Evolutionary conservation across 2,113 vertebrate species (phyloP).

Genomic region (Garra rufa): DNA sequence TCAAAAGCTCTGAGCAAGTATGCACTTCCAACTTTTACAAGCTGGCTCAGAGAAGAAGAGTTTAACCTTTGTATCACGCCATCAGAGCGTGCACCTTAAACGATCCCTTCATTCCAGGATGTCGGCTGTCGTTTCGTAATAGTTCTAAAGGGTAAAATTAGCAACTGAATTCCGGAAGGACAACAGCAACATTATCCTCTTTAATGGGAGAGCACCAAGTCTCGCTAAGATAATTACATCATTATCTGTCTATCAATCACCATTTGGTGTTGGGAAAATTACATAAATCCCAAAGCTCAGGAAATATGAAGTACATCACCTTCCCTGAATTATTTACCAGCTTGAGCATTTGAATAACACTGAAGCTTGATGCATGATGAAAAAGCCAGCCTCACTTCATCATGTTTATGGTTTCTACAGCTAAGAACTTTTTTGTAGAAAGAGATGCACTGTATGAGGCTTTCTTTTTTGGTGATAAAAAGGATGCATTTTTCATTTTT

Average conservation of each 20-base stretch:
- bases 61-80: not conserved
- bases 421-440: conserved; percentile 32
- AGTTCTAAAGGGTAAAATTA: conserved; percentile 53
- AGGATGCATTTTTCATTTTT: not conserved
- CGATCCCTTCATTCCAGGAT: conserved; percentile 28
- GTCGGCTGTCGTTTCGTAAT: conserved; percentile 17
- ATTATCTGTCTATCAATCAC: conserved; percentile 66
- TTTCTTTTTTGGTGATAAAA: not conserved
- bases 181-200: conserved; percentile 65
- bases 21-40: conserved; percentile 16
- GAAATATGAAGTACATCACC: conserved; percentile 44
- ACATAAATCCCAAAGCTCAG: conserved; percentile 55
- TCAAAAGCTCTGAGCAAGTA: conserved; percentile 23
- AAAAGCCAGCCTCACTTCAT: conserved; percentile 58
- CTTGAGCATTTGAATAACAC: conserved; percentile 53
- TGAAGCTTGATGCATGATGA: conserved; percentile 63
- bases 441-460: conserved; percentile 24
- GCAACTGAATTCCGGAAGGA: conserved; percentile 58
- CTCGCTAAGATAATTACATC: conserved; percentile 65
- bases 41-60: not conserved
- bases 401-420: conserved; percentile 47
- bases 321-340: conserved; percentile 59
- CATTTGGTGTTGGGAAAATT: conserved; percentile 46
- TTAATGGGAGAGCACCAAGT: conserved; percentile 62
- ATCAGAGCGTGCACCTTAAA: conserved; percentile 24